Evolutionary conservation across 2,113 vertebrate genomes (phyloP).

Genomic region (Catagonus wagneri): DNA sequence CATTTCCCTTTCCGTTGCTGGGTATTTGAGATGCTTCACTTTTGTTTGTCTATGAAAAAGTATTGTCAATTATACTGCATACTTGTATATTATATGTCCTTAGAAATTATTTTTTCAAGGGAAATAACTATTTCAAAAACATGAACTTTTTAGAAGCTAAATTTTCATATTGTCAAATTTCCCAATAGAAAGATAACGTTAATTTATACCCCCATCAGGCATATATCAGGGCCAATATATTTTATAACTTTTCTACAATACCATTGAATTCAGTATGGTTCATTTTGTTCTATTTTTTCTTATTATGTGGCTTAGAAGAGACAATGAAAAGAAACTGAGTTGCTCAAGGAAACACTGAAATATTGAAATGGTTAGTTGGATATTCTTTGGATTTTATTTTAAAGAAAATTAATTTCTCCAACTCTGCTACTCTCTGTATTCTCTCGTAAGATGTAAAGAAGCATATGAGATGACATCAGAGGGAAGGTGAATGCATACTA

Average conservation of each 20-base stretch:
- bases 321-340: conserved; percentile 23
- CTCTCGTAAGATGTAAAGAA: background rate
- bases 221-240: background rate
- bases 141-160: background rate
- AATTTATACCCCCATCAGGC: background rate
- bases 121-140: background rate
- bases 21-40: background rate
- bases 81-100: background rate
- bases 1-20: background rate
- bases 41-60: background rate
- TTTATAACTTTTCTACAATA: background rate
- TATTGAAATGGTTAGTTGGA: background rate
- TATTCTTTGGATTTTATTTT: conserved; percentile 2
- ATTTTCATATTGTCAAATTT: conserved; percentile 28
- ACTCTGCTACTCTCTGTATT: background rate
- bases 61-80: background rate
- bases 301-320: background rate
- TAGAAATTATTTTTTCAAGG: conserved; percentile 45
- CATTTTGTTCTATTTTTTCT: conserved; percentile 7
- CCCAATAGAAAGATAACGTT: background rate
- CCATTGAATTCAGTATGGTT: conserved; percentile 26
- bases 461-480: background rate
- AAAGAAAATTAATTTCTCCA: conserved; percentile 56
- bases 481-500: background rate
- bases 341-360: background rate